Evolutionary conservation across 1,140 invertebrate species (phyloP).

Genomic region (Teleogryllus occipitalis): DNA sequence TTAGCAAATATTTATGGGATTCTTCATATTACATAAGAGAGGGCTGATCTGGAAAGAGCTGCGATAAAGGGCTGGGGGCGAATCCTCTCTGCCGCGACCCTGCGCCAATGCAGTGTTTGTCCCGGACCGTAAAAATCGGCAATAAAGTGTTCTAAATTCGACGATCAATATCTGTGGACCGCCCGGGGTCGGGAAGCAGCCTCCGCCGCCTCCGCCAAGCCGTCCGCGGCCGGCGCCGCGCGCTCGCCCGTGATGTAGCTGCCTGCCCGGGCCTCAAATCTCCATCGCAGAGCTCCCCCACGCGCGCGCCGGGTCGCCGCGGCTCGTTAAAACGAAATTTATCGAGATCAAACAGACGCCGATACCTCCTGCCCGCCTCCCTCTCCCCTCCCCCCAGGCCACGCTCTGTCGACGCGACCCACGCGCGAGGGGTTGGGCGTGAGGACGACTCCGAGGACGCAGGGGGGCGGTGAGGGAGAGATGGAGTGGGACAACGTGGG

Average conservation of each 20-base stretch:
- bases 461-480: background rate
- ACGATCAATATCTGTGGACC: background rate
- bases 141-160: background rate
- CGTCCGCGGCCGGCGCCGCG: background rate
- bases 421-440: background rate
- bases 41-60: background rate
- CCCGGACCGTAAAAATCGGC: background rate
- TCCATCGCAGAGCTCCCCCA: background rate
- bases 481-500: background rate
- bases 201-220: background rate
- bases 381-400: too few relatives aligned
- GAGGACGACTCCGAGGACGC: too few relatives aligned
- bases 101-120: background rate
- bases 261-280: background rate
- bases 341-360: background rate
- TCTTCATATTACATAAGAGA: background rate
- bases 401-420: background rate
- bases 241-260: background rate
- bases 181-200: too few relatives aligned
- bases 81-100: background rate
- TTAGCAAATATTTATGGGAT: background rate
- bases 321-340: background rate
- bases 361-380: too few relatives aligned
- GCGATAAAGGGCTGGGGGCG: background rate
- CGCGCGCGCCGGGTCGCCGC: background rate